Percentiles rank a stretch among this genome's conserved stretches.
Conservation (phyloP, 2,113 vertebrate species). For the Muntiacus reevesi region DNA sequence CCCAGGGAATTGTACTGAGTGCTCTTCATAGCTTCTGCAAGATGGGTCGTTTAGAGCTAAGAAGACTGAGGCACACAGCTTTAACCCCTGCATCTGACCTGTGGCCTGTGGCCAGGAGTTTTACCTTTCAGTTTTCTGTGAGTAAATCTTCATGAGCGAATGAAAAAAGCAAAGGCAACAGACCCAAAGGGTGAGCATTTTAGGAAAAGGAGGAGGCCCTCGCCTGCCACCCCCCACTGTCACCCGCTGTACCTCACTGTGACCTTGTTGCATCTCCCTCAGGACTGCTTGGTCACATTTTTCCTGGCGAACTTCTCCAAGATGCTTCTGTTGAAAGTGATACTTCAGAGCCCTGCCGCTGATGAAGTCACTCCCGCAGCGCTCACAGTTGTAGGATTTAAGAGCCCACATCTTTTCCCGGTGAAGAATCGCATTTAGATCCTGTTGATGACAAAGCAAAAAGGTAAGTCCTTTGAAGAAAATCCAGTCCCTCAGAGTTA, state of each 20-base stretch:
- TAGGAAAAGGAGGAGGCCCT: neutral
- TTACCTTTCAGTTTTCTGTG: neutral
- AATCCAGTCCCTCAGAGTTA: neutral
- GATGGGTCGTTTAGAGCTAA: neutral
- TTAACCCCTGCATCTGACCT: neutral
- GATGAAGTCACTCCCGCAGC: constrained; percentile 47
- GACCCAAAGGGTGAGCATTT: neutral
- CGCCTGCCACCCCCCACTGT: neutral
- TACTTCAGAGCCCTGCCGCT: constrained; percentile 22
- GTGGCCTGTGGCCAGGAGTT: neutral
- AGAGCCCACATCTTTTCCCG: constrained; percentile 40
- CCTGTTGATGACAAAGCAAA: neutral
- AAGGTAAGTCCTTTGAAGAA: neutral
- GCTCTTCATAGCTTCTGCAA: accelerated
- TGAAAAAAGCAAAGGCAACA: neutral
- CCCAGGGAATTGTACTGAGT: neutral
- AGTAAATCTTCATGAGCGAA: neutral
- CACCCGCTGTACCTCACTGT: neutral
- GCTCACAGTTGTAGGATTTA: constrained; percentile 34
- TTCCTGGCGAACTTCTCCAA: constrained; percentile 53
- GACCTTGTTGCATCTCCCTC: neutral
- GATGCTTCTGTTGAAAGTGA: constrained; percentile 58
- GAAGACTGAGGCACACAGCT: too few relatives aligned
- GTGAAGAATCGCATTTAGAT: neutral
- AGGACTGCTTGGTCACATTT: constrained; percentile 3